phyloP scores from a whole-genome alignment of 2,113 vertebrate genomes.

The Syrmaticus mikado region DNA sequence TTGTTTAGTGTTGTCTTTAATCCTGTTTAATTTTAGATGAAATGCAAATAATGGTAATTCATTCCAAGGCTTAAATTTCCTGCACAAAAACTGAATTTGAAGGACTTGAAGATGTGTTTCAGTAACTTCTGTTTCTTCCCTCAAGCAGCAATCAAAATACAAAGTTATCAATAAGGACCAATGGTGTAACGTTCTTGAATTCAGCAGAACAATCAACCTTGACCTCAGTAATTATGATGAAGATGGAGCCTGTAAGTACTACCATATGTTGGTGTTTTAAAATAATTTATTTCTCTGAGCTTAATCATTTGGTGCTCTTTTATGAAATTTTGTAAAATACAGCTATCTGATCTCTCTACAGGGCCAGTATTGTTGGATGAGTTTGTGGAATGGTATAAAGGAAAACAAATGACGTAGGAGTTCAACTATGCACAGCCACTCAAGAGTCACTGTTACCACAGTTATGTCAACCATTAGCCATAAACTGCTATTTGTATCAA shows the following conservation, averaged over 20 bases:
- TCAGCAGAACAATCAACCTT: slow-evolving; percentile 98
- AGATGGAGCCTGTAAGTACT: slow-evolving; percentile 95
- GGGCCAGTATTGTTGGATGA: slow-evolving; percentile 99
- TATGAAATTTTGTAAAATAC: slow-evolving; percentile 23
- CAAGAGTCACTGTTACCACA: slow-evolving; percentile 84
- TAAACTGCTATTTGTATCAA: slow-evolving; percentile 84
- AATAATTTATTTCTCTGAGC: neutral
- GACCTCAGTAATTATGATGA: slow-evolving; percentile 99
- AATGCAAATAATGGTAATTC: neutral
- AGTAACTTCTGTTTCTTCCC: slow-evolving; percentile 60
- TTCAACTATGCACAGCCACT: slow-evolving; percentile 78
- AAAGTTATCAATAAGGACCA: slow-evolving; percentile 99
- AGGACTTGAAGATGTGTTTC: neutral
- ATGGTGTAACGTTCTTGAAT: slow-evolving; percentile 99
- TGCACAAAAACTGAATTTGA: neutral
- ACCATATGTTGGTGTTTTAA: neutral
- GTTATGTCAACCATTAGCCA: slow-evolving; percentile 82
- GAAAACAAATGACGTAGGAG: slow-evolving; percentile 95
- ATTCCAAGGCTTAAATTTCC: neutral
- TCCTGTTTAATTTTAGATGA: neutral
- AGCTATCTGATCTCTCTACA: slow-evolving; percentile 70
- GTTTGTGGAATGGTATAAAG: slow-evolving; percentile 99
- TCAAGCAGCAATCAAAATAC: slow-evolving; percentile 96
- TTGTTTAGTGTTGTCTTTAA: neutral
- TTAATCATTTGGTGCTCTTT: neutral